Evolutionary conservation across 2,113 vertebrate genomes (phyloP).

Genomic region (Monarcha castaneiventris): DNA sequence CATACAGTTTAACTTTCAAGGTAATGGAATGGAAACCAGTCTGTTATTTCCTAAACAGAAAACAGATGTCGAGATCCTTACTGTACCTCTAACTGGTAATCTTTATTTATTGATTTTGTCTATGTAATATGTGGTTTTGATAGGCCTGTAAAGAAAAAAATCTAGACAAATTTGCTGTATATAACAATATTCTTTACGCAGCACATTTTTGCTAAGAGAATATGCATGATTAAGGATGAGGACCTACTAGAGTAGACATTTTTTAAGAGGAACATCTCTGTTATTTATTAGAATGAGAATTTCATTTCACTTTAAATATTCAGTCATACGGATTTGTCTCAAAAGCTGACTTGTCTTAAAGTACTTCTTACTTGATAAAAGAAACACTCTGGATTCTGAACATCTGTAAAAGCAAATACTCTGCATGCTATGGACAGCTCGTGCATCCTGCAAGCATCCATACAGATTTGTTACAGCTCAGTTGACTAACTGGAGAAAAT

Average conservation of each 20-base stretch:
- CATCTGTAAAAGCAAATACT: conserved; percentile 3
- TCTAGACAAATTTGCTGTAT: conserved; percentile 30
- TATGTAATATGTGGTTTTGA: conserved; percentile 23
- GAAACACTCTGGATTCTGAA: background rate
- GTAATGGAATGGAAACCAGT: background rate
- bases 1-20: conserved; percentile 7
- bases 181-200: conserved; percentile 23
- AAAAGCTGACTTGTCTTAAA: conserved; percentile 11
- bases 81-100: conserved; percentile 27
- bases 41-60: conserved; percentile 23
- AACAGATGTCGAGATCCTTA: conserved; percentile 10
- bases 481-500: background rate
- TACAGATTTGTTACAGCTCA: background rate
- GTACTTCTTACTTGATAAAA: background rate
- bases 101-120: conserved; percentile 58
- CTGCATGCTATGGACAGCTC: background rate
- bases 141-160: conserved; percentile 50
- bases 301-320: conserved; percentile 24
- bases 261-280: conserved; percentile 17
- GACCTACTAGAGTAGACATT: conserved; percentile 29
- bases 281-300: conserved; percentile 49
- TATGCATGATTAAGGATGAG: conserved; percentile 50
- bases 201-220: conserved; percentile 51
- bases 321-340: background rate
- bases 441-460: background rate